A percentile compares a stretch with the other conserved stretches of the same genome.
These are phyloP conservation scores for Horisme vitalbata DNA, from an alignment of 2,888 invertebrate genomes.

Conservation along the genomic window DNA sequence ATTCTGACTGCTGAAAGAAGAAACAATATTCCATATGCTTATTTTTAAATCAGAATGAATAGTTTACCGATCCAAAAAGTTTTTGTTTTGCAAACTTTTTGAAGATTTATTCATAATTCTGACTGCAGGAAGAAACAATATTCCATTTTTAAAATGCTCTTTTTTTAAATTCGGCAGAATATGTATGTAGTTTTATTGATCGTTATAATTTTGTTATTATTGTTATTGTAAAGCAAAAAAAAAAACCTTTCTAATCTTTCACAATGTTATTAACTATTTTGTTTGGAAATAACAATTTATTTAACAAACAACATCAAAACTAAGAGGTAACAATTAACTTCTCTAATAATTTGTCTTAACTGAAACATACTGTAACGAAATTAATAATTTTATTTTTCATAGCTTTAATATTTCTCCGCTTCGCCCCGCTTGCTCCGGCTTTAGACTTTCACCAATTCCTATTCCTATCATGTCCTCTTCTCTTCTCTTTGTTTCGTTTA, in stretches of 20 bases:
- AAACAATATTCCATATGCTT: too few relatives aligned
- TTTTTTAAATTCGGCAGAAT: not conserved
- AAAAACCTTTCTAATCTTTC: too few relatives aligned
- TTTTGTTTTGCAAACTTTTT: too few relatives aligned
- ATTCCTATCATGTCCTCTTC: slow-evolving; percentile 9
- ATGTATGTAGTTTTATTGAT: not conserved
- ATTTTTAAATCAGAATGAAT: too few relatives aligned
- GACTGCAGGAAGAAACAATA: not conserved
- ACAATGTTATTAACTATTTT: too few relatives aligned
- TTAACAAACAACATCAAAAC: not conserved
- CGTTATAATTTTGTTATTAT: not conserved
- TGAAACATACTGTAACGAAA: not conserved
- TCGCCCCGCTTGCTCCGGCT: slow-evolving; percentile 47
- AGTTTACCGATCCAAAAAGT: too few relatives aligned
- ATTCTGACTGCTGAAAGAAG: too few relatives aligned
- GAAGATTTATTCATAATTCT: too few relatives aligned
- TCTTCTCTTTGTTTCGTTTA: slow-evolving; percentile 3
- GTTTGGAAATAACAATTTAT: too few relatives aligned
- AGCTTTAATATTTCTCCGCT: slow-evolving; percentile 42
- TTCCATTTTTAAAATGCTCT: not conserved
- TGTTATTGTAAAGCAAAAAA: too few relatives aligned
- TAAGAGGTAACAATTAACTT: too few relatives aligned
- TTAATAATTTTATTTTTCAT: slow-evolving; percentile 29
- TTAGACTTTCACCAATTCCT: slow-evolving; percentile 11
- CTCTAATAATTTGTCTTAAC: not conserved